Evolutionary conservation across 2,797 vertebrate species (phyloP).

Genomic region (Acropternis orthonyx): DNA sequence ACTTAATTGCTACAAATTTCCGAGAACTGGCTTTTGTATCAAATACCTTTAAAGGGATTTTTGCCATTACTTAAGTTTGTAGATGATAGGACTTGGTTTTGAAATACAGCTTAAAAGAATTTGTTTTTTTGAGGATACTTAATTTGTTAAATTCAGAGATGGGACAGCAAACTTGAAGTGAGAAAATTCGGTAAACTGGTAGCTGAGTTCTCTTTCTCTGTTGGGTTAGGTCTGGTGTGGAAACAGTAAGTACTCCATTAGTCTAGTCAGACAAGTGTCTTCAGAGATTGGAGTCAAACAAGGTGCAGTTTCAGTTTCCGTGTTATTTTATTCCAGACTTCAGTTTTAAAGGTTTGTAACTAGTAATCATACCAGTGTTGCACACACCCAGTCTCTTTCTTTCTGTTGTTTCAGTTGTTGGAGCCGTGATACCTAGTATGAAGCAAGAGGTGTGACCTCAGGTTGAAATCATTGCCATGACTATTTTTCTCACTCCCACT

Average conservation of each 20-base stretch:
- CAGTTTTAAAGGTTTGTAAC: neutral
- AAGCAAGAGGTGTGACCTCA: neutral
- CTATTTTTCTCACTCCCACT: neutral
- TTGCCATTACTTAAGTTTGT: neutral
- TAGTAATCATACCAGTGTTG: neutral
- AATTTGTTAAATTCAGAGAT: neutral
- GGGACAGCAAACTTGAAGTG: neutral
- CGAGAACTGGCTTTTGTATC: neutral
- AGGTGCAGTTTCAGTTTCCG: neutral
- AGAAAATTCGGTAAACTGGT: neutral
- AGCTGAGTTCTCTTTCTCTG: neutral
- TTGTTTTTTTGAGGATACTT: neutral
- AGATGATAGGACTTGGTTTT: neutral
- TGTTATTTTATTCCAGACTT: neutral
- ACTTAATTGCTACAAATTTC: neutral
- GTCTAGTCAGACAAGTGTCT: neutral
- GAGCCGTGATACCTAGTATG: neutral
- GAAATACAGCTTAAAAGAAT: neutral
- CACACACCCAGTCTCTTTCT: neutral
- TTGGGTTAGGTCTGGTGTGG: neutral
- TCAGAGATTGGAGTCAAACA: neutral
- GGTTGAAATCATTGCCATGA: neutral
- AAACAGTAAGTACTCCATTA: neutral
- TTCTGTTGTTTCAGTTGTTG: neutral
- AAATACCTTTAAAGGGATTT: neutral